Evolutionary conservation across 2,113 vertebrate species (phyloP).

Genomic region (Promerops cafer): DNA sequence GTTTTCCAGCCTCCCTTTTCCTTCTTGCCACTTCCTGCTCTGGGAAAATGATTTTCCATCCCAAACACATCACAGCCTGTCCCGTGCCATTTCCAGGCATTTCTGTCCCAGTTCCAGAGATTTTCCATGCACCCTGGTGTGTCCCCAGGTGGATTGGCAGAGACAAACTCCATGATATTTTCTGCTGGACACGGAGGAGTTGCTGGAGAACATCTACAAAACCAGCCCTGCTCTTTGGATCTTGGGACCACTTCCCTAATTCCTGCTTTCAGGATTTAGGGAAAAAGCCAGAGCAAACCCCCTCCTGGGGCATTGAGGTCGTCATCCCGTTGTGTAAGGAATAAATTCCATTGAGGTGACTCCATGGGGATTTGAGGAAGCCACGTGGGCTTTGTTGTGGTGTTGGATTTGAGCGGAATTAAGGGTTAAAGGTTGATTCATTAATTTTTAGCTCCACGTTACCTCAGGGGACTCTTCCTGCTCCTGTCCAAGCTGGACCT

Average conservation of each 20-base stretch:
- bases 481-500: background rate
- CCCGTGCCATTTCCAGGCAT: fast-evolving
- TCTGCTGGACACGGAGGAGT: background rate
- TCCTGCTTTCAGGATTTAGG: background rate
- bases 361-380: background rate
- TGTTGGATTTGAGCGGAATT: background rate
- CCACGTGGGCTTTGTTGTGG: background rate
- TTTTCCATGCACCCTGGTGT: background rate
- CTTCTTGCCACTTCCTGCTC: fast-evolving
- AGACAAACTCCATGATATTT: fast-evolving
- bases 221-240: background rate
- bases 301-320: background rate
- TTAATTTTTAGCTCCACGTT: background rate
- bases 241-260: background rate
- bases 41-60: background rate
- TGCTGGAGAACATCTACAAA: background rate
- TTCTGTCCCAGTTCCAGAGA: background rate
- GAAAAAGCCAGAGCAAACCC: background rate
- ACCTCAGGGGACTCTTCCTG: background rate
- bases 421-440: background rate
- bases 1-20: background rate
- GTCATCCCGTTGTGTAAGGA: slow-evolving; percentile 3
- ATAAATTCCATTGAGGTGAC: slow-evolving; percentile 7
- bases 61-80: background rate
- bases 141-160: background rate